Conservation (phyloP, 2,888 invertebrate genomes). For the Chloroclysta siterata region DNA sequence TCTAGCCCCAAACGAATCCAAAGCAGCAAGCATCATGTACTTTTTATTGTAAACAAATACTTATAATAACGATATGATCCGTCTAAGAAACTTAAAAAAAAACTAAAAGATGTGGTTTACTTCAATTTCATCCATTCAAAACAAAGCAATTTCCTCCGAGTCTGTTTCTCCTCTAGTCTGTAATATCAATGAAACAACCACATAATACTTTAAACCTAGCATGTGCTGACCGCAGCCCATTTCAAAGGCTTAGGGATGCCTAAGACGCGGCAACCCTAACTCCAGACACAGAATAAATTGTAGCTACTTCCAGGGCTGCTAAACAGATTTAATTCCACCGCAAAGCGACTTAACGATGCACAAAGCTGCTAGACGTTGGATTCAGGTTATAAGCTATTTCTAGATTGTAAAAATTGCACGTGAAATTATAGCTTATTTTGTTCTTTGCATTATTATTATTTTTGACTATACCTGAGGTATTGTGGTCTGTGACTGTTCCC, state of each 20-base stretch:
- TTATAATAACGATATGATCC: too few relatives aligned
- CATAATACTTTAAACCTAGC: conserved; percentile 12
- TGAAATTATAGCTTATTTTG: conserved; percentile 5
- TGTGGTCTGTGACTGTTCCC: too few relatives aligned
- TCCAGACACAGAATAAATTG: conserved; percentile 14
- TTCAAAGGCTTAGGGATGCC: conserved; percentile 14
- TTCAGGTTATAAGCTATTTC: conserved; percentile 17
- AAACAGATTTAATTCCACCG: conserved; percentile 24
- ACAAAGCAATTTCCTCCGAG: not conserved
- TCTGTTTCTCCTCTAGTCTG: not conserved
- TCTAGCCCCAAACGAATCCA: too few relatives aligned
- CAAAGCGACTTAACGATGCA: conserved; percentile 29
- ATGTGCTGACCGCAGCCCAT: conserved; percentile 21
- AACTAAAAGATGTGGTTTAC: not conserved
- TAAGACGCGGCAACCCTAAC: conserved; percentile 22
- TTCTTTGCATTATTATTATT: not conserved
- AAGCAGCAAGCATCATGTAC: too few relatives aligned
- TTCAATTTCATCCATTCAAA: not conserved
- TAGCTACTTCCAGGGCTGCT: conserved; percentile 17
- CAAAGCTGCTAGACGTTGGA: conserved; percentile 19
- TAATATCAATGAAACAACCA: conserved; percentile 15
- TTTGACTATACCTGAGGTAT: too few relatives aligned
- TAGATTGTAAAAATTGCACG: conserved; percentile 14
- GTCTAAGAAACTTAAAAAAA: too few relatives aligned
- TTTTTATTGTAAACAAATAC: too few relatives aligned